A percentile compares a stretch with the other conserved stretches of the same genome.
Evolutionary conservation across 2,113 vertebrate genomes (phyloP).

Genomic region (Ameiurus melas): DNA sequence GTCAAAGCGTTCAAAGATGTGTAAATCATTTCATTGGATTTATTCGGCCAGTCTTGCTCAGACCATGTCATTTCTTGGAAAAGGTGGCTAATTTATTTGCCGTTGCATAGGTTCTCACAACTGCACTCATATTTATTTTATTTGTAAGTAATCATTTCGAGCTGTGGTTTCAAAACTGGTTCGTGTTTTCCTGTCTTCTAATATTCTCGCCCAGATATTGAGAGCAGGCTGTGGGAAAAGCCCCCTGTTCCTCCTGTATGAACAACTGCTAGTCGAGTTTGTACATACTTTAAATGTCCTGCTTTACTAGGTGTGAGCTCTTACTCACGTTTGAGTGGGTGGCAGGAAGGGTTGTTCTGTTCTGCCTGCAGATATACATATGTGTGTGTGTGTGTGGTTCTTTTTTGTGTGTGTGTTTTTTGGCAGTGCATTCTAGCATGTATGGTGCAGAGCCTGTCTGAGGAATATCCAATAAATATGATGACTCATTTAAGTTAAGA

Average conservation of each 20-base stretch:
- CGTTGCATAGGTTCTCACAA: neutral
- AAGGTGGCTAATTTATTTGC: neutral
- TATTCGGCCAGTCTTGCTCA: neutral
- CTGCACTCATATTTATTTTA: neutral
- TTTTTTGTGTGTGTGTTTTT: no score
- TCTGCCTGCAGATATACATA: neutral
- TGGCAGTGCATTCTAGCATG: no score
- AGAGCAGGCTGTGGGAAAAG: neutral
- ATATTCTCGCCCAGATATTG: neutral
- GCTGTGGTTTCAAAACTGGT: neutral
- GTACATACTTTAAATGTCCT: neutral
- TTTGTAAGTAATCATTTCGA: neutral
- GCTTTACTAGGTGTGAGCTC: neutral
- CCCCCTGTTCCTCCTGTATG: neutral
- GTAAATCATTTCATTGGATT: neutral
- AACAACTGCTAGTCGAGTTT: neutral
- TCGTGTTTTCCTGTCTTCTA: neutral
- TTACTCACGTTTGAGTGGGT: neutral
- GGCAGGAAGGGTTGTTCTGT: neutral
- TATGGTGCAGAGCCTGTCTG: no score
- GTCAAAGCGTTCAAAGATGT: no score
- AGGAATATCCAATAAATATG: no score
- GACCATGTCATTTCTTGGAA: neutral
- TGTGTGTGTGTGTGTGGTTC: neutral
- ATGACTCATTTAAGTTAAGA: neutral